phyloP scores from a whole-genome alignment of 2,113 vertebrate genomes.

The Lampris incognitus region DNA sequence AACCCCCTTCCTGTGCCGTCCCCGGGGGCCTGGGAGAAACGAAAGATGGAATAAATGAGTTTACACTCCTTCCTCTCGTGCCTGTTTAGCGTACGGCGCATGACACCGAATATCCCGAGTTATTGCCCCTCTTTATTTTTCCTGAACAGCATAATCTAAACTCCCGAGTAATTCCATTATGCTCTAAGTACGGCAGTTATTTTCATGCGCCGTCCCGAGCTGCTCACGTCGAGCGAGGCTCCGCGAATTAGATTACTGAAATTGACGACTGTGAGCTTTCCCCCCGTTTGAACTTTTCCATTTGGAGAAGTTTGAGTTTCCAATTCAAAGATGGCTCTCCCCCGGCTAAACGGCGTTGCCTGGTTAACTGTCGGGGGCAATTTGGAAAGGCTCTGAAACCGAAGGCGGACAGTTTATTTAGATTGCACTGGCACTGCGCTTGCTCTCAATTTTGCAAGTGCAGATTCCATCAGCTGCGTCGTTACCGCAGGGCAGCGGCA shows the following conservation, averaged over 20 bases:
- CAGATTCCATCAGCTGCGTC: conserved; percentile 41
- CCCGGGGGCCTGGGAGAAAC: conserved; percentile 43
- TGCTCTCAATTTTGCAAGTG: conserved; percentile 57
- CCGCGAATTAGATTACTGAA: conserved; percentile 59
- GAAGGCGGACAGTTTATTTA: conserved; percentile 68
- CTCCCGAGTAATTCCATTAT: conserved; percentile 64
- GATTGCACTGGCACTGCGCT: conserved; percentile 46
- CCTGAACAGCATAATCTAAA: conserved; percentile 61
- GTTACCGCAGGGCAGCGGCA: conserved; percentile 43
- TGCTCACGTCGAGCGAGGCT: conserved; percentile 52
- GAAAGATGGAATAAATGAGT: conserved; percentile 61
- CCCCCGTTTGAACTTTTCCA: conserved; percentile 62
- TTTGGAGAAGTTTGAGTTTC: conserved; percentile 52
- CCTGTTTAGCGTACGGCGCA: conserved; percentile 37
- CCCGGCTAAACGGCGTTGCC: conserved; percentile 53
- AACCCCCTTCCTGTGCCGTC: conserved; percentile 15
- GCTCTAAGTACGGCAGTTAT: conserved; percentile 47
- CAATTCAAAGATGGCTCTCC: conserved; percentile 64
- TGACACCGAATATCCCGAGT: conserved; percentile 44
- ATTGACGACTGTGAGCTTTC: conserved; percentile 54
- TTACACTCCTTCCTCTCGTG: conserved; percentile 19
- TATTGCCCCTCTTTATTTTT: conserved; percentile 55
- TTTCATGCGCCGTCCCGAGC: conserved; percentile 46
- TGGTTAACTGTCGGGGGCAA: conserved; percentile 45
- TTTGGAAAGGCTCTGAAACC: conserved; percentile 50